Percentiles rank a stretch among this genome's conserved stretches.
Conservation (phyloP, 2,888 invertebrate species). For the Erebia aethiops region DNA sequence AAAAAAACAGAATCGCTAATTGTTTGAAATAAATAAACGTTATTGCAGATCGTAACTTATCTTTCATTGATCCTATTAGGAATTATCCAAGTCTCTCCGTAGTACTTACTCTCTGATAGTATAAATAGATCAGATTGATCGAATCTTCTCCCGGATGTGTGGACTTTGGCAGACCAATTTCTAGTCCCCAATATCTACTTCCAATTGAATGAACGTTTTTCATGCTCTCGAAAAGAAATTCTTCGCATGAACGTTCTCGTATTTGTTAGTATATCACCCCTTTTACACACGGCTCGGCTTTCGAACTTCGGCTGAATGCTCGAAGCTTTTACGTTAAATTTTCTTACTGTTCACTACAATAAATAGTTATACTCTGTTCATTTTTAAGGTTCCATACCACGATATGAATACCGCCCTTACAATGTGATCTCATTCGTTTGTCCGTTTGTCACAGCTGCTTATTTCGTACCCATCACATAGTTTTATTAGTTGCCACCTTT, state of each 20-base stretch:
- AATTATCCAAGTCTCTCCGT: too few relatives aligned
- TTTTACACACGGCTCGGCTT: conserved; percentile 8
- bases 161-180: conserved; percentile 14
- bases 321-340: conserved; percentile 6
- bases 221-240: conserved; percentile 14
- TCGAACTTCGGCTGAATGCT: conserved; percentile 7
- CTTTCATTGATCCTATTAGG: too few relatives aligned
- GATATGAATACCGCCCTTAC: too few relatives aligned
- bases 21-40: too few relatives aligned
- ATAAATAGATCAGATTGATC: conserved; percentile 15
- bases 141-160: not conserved
- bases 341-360: not conserved
- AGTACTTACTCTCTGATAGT: too few relatives aligned
- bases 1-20: too few relatives aligned
- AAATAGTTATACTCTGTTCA: not conserved
- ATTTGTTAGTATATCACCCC: conserved; percentile 12
- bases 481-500: too few relatives aligned
- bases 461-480: too few relatives aligned
- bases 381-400: not conserved
- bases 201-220: conserved; percentile 15
- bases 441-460: too few relatives aligned
- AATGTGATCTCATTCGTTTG: too few relatives aligned
- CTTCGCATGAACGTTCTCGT: conserved; percentile 12
- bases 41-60: too few relatives aligned
- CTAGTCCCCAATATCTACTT: conserved; percentile 13